These are phyloP conservation scores for Alauda arvensis DNA, from an alignment of 2,797 vertebrate genomes.

Conservation along the genomic window DNA sequence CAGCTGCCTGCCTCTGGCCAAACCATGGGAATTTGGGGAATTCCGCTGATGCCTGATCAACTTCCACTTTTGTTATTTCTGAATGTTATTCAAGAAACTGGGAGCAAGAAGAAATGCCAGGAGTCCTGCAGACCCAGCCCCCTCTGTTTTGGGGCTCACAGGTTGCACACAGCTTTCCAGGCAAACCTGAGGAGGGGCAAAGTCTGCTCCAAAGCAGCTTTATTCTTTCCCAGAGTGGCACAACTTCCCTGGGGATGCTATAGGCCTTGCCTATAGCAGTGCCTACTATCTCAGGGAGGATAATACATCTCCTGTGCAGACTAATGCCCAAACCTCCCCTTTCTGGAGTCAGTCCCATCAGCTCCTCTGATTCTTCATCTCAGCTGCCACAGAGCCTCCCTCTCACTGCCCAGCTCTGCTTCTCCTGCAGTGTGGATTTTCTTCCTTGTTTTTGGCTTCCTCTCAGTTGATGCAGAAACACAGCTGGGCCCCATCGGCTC, in stretches of 20 bases:
- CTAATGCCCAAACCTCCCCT: neutral
- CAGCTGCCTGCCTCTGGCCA: neutral
- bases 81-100: neutral
- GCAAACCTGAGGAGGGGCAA: neutral
- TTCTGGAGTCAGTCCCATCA: neutral
- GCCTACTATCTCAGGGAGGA: neutral
- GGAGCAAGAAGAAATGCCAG: neutral
- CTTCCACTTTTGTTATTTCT: neutral
- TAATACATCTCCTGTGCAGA: rapidly evolving
- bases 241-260: neutral
- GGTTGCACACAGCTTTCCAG: neutral
- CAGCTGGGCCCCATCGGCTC: neutral
- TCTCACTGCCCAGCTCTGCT: neutral
- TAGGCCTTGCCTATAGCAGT: neutral
- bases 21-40: neutral
- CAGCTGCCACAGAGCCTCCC: neutral
- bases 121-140: neutral
- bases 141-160: neutral
- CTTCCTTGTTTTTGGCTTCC: neutral
- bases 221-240: neutral
- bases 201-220: neutral
- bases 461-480: neutral
- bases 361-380: neutral
- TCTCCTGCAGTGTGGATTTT: neutral
- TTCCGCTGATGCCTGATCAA: neutral